Percentiles rank a stretch among this genome's conserved stretches.
These are phyloP conservation scores for Cydia splendana DNA, from an alignment of 1,140 invertebrate species.

Conservation along the genomic window DNA sequence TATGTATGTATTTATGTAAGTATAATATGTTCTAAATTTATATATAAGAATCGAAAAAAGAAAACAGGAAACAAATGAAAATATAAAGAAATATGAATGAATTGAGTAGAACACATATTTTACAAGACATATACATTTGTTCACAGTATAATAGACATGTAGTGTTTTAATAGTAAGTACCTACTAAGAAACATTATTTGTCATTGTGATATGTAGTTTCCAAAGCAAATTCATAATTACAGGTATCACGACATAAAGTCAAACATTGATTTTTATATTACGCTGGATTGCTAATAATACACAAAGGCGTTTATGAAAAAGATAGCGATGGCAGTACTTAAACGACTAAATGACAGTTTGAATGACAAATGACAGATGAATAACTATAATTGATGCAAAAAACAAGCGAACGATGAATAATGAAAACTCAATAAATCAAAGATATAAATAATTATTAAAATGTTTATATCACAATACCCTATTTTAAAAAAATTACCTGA, in stretches of 20 bases:
- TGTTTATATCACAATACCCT: not conserved
- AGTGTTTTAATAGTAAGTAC: constrained; percentile 18
- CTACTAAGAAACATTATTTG: constrained; percentile 58
- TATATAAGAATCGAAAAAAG: constrained; percentile 36
- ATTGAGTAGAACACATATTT: constrained; percentile 39
- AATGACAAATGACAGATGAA: too few relatives aligned
- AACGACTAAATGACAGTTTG: not conserved
- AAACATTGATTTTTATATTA: constrained; percentile 5
- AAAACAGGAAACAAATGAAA: constrained; percentile 29
- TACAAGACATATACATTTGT: constrained; percentile 36
- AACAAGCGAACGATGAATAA: not conserved
- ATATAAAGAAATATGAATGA: constrained; percentile 34
- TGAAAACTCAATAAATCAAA: not conserved
- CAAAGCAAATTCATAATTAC: constrained; percentile 43
- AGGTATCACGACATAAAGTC: not conserved
- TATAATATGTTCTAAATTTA: constrained; percentile 38
- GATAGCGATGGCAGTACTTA: not conserved
- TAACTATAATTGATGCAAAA: too few relatives aligned
- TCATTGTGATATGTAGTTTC: constrained; percentile 71
- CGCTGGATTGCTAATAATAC: constrained; percentile 4
- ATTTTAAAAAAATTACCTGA: too few relatives aligned
- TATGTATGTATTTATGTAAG: constrained; percentile 34
- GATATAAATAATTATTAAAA: not conserved
- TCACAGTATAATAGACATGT: constrained; percentile 26
- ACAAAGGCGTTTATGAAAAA: not conserved